Conservation (phyloP, 2,888 invertebrate genomes). For the Andricus quercusramuli region DNA sequence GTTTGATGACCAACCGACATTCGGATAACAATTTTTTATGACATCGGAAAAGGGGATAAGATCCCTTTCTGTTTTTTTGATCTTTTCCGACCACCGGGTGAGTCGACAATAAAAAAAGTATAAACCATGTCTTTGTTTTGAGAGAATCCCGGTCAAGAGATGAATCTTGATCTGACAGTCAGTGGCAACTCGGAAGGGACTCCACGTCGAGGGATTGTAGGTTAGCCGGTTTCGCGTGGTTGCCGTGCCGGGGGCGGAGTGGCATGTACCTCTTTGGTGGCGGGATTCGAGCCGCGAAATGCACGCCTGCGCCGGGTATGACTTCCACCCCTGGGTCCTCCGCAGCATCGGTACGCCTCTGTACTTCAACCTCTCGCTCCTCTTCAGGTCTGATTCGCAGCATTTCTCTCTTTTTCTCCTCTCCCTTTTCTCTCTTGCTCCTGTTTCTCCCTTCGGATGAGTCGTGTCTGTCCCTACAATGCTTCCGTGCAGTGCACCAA, state of each 20-base stretch:
- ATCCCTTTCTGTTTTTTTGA: not conserved
- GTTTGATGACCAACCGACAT: not conserved
- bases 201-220: conserved; percentile 63
- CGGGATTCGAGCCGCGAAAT: conserved; percentile 71
- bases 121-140: conserved; percentile 24
- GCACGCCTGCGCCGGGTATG: conserved; percentile 72
- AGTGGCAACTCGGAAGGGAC: conserved; percentile 36
- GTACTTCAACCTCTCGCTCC: conserved; percentile 47
- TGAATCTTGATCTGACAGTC: conserved; percentile 29
- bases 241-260: conserved; percentile 76
- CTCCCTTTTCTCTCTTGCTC: conserved; percentile 40
- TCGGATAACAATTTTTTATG: conserved; percentile 7
- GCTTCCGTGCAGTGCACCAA: conserved; percentile 19
- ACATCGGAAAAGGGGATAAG: not conserved
- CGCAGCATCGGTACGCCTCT: conserved; percentile 63
- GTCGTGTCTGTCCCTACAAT: conserved; percentile 23
- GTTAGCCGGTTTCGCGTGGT: conserved; percentile 74
- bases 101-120: conserved; percentile 17
- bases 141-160: conserved; percentile 28
- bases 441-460: not conserved
- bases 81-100: not conserved
- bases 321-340: conserved; percentile 57
- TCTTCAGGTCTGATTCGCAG: conserved; percentile 41
- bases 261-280: conserved; percentile 74
- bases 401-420: conserved; percentile 40